phyloP scores from a whole-genome alignment of 2,113 vertebrate genomes.

The Myocastor coypus region DNA sequence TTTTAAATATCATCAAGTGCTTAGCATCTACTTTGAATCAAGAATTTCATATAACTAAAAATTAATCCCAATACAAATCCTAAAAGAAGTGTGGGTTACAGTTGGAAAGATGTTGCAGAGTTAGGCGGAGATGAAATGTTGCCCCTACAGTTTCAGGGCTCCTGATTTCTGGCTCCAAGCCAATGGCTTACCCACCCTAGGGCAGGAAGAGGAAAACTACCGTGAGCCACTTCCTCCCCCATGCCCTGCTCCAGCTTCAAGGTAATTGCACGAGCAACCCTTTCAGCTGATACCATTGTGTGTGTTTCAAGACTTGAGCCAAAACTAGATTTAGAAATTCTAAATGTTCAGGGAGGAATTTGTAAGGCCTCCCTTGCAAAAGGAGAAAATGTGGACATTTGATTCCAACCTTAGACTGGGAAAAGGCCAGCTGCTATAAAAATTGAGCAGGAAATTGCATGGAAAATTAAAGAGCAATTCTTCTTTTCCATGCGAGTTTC shows the following conservation, averaged over 20 bases:
- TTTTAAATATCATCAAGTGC: background rate
- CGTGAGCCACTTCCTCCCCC: background rate
- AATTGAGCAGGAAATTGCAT: background rate
- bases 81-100: background rate
- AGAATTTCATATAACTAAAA: background rate
- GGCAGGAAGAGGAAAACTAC: background rate
- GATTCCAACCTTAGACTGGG: background rate
- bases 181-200: background rate
- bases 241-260: rapidly evolving
- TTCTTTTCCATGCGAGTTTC: background rate
- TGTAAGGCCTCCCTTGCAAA: background rate
- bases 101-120: background rate
- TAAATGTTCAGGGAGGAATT: background rate
- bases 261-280: background rate
- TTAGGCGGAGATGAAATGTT: background rate
- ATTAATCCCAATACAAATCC: background rate
- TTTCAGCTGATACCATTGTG: background rate
- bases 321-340: slow-evolving; percentile 51
- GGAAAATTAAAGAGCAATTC: background rate
- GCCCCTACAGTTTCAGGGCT: background rate
- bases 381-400: background rate
- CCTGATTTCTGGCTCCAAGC: background rate
- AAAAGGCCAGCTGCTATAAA: background rate
- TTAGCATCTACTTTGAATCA: background rate
- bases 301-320: slow-evolving; percentile 19